These are phyloP conservation scores for Latrodectus geometricus DNA, from an alignment of 1,140 invertebrate genomes.

Conservation along the genomic window DNA sequence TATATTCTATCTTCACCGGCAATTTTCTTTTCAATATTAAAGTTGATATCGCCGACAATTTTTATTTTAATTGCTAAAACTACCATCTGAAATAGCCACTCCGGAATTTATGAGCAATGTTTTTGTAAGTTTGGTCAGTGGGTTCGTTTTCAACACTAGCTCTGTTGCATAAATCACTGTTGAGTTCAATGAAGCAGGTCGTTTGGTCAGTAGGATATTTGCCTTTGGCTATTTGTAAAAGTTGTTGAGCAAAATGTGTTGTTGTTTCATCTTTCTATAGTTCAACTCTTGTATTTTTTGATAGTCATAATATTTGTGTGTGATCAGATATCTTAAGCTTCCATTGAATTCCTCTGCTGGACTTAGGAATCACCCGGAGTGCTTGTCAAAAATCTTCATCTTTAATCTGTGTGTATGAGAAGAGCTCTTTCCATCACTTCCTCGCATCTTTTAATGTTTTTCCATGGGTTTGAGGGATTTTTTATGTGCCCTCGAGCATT, in stretches of 20 bases:
- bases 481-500: no score
- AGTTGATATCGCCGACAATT: no score
- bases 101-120: no score
- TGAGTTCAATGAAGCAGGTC: slow-evolving; percentile 2
- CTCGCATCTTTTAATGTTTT: background rate
- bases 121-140: background rate
- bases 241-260: background rate
- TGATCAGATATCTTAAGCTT: background rate
- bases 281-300: slow-evolving; percentile 24
- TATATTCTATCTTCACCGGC: no score
- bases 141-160: background rate
- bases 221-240: slow-evolving; percentile 20
- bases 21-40: no score
- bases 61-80: no score
- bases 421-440: background rate
- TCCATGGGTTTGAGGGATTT: background rate
- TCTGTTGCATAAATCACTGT: background rate
- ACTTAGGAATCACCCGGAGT: background rate
- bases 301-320: background rate
- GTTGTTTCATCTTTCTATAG: slow-evolving; percentile 1
- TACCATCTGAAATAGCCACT: no score
- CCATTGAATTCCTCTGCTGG: background rate
- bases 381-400: background rate
- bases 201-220: background rate
- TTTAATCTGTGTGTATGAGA: background rate